Evolutionary conservation across 2,113 vertebrate genomes (phyloP).

Genomic region (Chelonoidis abingdonii): DNA sequence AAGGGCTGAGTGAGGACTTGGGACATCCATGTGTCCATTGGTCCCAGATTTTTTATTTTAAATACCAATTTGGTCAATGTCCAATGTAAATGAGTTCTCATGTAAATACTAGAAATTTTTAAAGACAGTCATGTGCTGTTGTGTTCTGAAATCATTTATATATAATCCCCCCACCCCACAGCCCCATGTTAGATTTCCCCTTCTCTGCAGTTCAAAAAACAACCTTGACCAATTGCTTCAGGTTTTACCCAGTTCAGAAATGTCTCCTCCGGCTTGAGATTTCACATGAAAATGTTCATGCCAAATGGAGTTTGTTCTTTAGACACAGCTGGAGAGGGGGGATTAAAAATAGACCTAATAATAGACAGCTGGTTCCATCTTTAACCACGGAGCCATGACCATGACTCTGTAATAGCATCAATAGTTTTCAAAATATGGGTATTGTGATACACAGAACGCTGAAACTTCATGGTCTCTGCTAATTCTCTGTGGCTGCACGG

Average conservation of each 20-base stretch:
- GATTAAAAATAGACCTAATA: slow-evolving; percentile 60
- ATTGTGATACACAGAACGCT: slow-evolving; percentile 63
- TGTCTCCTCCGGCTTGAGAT: slow-evolving; percentile 41
- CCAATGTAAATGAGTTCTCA: slow-evolving; percentile 45
- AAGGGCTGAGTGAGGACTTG: slow-evolving; percentile 1
- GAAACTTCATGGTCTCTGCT: slow-evolving; percentile 70
- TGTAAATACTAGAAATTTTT: not conserved
- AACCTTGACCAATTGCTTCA: slow-evolving; percentile 62
- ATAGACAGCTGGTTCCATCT: slow-evolving; percentile 51
- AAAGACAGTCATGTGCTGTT: slow-evolving; percentile 23
- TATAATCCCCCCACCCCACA: not conserved
- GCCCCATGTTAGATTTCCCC: not conserved
- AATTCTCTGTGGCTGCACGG: slow-evolving; percentile 53
- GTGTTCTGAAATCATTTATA: slow-evolving; percentile 19
- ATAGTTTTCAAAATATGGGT: slow-evolving; percentile 71
- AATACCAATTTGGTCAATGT: slow-evolving; percentile 34
- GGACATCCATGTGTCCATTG: not conserved
- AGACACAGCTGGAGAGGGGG: slow-evolving; percentile 59
- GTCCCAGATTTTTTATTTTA: slow-evolving; percentile 31
- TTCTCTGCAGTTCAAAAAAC: slow-evolving; percentile 33
- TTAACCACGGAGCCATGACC: slow-evolving; percentile 49
- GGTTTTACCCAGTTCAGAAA: slow-evolving; percentile 58
- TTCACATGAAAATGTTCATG: slow-evolving; percentile 59
- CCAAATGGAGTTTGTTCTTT: slow-evolving; percentile 52
- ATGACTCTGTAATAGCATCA: slow-evolving; percentile 41